A percentile compares a stretch with the other conserved stretches of the same genome.
These are phyloP conservation scores for Protomyctophum bolini DNA, from an alignment of 2,113 vertebrate genomes.

Conservation along the genomic window DNA sequence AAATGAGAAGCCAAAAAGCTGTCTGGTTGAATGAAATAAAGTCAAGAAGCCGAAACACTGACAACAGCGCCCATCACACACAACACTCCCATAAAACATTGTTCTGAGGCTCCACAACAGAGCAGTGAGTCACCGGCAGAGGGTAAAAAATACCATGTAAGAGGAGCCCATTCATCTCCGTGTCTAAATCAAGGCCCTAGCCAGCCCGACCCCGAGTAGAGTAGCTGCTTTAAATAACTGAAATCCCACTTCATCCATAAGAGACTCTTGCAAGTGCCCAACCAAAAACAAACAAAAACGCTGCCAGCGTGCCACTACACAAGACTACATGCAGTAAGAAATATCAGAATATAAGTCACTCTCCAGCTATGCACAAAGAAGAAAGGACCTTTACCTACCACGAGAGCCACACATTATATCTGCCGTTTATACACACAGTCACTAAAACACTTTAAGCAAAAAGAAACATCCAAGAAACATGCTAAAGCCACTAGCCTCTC, in stretches of 20 bases:
- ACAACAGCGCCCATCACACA: not conserved
- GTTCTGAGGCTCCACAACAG: not conserved
- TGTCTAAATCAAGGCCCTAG: constrained; percentile 9
- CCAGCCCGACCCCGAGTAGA: constrained; percentile 1
- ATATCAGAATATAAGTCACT: no score
- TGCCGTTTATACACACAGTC: not conserved
- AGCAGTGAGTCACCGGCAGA: constrained; percentile 8
- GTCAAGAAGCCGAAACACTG: not conserved
- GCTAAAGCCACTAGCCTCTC: no score
- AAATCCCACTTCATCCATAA: not conserved
- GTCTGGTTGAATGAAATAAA: not conserved
- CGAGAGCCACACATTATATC: not conserved
- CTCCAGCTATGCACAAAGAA: no score
- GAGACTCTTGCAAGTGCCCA: not conserved
- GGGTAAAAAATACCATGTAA: constrained; percentile 24
- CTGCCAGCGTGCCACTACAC: no score
- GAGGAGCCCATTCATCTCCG: constrained; percentile 16
- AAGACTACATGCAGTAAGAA: no score
- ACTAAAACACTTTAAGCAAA: not conserved
- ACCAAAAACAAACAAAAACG: not conserved
- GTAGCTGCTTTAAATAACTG: constrained; percentile 30
- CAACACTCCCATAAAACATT: constrained; percentile 1
- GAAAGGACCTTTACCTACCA: not conserved
- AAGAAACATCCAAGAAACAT: not conserved
- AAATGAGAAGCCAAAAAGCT: not conserved